Base-by-base conservation (phyloP, 2,113 vertebrate genomes). In the Zosterops lateralis region DNA sequence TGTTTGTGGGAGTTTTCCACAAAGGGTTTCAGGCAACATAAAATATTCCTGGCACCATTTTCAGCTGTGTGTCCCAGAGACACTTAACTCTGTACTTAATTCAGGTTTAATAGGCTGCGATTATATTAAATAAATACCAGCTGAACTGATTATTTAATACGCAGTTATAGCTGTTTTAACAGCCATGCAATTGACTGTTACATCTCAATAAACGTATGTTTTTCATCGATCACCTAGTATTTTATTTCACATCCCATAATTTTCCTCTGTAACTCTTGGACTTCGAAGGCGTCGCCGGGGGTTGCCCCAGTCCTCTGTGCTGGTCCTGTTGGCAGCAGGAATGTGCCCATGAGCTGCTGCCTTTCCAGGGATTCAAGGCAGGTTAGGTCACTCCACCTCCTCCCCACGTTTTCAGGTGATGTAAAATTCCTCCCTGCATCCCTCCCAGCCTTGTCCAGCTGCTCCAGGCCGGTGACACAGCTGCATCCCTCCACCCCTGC, bases 81-180 rank as follows among this genome's bases (percentile, higher is more conserved):
- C 96, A 95, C 96, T 97, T 97, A 97, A 97, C 96, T 98, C 95
- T 95, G 95, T 90, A 89, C 91, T 97, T 97, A 98, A 97, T 97
- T 97, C 97, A 96, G 88, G 94, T 97, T 98, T 98, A 98, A 98
- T 96, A 97, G 97, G 93, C 95, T 96, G 92, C 83, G 88, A 97
- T 98, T 97, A 97, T 94, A 90, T 96, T 97, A 97, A 98, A 98
- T 97, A 97, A 97, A 98, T 97, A 97, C 96, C 98, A 97, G 97
- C 96, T 97, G 97, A 97, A 90, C 96, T 94, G 96, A 98, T 98
- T 97, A 96, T 97, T 98, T 97, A 98, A 97, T 96, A 94, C 81
- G 38, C 74, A 80, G 93, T 97, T 97, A 97, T 90, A 97, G 96
- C 95, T 71, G 32, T 95, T 96, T 97, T 97, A 97, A 98, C 96